Percentiles rank a stretch among this genome's conserved stretches.
Evolutionary conservation across 2,113 vertebrate genomes (phyloP).

Genomic region (Caracal caracal): DNA sequence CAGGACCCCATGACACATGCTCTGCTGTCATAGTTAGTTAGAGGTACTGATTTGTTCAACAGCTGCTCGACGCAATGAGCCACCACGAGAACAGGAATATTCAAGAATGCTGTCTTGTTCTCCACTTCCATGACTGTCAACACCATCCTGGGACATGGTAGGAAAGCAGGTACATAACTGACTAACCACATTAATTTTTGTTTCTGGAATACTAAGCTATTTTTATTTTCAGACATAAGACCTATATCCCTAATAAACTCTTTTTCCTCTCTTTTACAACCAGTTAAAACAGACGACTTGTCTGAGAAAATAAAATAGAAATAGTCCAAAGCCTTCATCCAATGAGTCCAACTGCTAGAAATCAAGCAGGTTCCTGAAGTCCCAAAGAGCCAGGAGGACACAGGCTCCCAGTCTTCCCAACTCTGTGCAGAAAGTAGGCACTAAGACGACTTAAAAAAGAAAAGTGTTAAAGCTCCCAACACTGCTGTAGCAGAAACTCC

Average conservation of each 20-base stretch:
- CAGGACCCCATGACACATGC: rapidly evolving
- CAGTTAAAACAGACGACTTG: background rate
- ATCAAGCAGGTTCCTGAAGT: background rate
- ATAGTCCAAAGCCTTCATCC: background rate
- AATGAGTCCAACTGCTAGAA: background rate
- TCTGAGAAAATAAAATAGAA: background rate
- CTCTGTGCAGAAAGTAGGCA: too few species aligned
- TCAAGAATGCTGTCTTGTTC: background rate
- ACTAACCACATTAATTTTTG: rapidly evolving
- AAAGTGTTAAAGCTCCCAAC: rapidly evolving
- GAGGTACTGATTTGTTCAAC: too few species aligned
- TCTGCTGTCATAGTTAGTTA: background rate
- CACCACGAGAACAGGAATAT: background rate
- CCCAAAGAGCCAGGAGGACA: background rate
- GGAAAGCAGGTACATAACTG: rapidly evolving
- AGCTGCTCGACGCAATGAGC: background rate
- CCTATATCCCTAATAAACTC: too few species aligned
- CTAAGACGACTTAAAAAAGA: background rate
- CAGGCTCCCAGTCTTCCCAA: background rate
- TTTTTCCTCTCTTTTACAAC: too few species aligned
- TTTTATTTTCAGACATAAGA: background rate
- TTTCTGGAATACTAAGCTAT: rapidly evolving
- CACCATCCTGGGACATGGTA: rapidly evolving
- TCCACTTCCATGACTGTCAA: rapidly evolving
- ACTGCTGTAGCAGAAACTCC: background rate